phyloP scores from a whole-genome alignment of 2,888 invertebrate species.

The Lamellibrachia satsuma region DNA sequence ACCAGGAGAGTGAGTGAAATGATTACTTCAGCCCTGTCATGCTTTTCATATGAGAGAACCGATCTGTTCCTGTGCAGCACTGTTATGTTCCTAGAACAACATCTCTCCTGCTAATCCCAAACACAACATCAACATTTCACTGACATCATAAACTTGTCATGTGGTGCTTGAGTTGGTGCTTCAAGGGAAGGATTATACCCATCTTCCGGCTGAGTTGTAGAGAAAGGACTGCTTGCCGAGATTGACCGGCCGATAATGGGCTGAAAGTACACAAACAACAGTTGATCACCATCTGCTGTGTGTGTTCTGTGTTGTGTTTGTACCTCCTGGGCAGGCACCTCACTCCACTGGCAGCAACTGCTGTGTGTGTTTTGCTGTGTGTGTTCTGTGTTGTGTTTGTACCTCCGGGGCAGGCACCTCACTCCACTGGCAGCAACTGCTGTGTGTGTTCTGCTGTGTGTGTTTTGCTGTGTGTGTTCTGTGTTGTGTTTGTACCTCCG shows the following conservation, averaged over 20 bases:
- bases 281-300: not conserved
- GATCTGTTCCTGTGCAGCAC: not conserved
- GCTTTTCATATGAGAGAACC: not conserved
- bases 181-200: conserved; percentile 48
- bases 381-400: no score
- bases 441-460: no score
- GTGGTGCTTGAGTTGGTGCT: not conserved
- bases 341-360: no score
- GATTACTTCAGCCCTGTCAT: not conserved
- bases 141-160: not conserved
- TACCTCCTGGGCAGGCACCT: no score
- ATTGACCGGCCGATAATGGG: conserved; percentile 57
- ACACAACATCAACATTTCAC: not conserved
- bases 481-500: no score
- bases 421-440: no score
- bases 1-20: not conserved
- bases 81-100: not conserved
- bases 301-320: not conserved
- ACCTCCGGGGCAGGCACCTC: no score
- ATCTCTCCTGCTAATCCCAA: not conserved
- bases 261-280: conserved; percentile 42
- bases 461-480: no score
- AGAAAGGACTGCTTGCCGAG: conserved; percentile 61
- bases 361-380: no score
- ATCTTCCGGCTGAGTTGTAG: conserved; percentile 59